Evolutionary conservation across 1,140 invertebrate species (phyloP), one percentile per base, ranked within the genome.

Genomic region (Saxidomus purpurata): DNA sequence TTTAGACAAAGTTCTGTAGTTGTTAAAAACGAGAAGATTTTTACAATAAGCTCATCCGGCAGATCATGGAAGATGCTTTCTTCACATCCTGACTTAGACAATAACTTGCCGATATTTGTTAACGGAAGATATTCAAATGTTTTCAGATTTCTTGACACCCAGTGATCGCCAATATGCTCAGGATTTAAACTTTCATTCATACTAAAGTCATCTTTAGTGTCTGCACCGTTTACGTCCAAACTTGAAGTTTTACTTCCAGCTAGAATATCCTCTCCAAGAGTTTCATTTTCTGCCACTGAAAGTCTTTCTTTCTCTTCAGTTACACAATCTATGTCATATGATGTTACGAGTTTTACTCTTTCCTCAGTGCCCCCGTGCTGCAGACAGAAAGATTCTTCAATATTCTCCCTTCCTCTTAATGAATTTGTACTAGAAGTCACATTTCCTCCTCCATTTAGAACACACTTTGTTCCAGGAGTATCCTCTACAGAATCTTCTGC

Each of bases 21-120:
- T 25, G 71, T 55, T 40, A 87, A 47, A 40, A 22, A 87, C 31
- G 85, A 87, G 47, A 87, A 87, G 25, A 87, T 87, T 49, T 87
- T 79, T 25, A 87, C 38, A 28, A 87, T 47, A 4, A 87, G 28
- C 38, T 87, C 85, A 79, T 87, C 85, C 25, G 85, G 85, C 52
- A 87, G 52, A 59, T 38, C 36, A 67, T 87, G 47, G 63, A 87
- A 84, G 0, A 84, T 43, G 71, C 61, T 84, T 52, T 11, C 43
- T 22, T 31, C 76, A 79, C 43, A 52, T n/a, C 31, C 43, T 15
- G 31, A 31, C 40, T 52, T 49, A 34, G 43, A 13, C 31, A 55
- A 15, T 55, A 55, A 55, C 34, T 52, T 79, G 31, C 36, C 36
- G 31, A 79, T 22, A 79, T 79, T 79, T 49, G 76, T 52, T 8